A percentile compares a stretch with the other conserved stretches of the same genome.
Conservation (phyloP, 2,113 vertebrate genomes). For the Tragulus kanchil region DNA sequence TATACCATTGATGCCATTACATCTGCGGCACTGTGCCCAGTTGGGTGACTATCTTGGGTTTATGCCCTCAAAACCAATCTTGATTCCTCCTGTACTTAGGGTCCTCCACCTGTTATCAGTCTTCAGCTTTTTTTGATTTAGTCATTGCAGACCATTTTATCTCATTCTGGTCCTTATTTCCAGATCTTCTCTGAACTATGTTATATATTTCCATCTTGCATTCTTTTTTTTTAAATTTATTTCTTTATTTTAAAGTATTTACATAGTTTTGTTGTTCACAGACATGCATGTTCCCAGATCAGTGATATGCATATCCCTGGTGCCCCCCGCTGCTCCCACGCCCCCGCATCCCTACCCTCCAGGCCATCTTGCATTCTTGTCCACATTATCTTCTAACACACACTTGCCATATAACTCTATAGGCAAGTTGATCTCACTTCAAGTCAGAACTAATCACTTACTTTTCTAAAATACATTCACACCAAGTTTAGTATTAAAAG, state of each 20-base stretch:
- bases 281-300: no score
- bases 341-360: no score
- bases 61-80: background rate
- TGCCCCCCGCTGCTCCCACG: no score
- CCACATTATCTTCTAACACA: background rate
- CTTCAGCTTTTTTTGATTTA: background rate
- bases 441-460: conserved; percentile 11
- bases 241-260: no score
- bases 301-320: no score
- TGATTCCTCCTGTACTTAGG: background rate
- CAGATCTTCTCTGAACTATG: background rate
- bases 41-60: background rate
- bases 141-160: background rate
- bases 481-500: background rate
- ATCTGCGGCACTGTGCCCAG: background rate
- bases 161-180: background rate
- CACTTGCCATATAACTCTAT: background rate
- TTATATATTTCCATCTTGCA: background rate
- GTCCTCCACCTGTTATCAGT: background rate
- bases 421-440: background rate
- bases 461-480: background rate
- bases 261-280: no score
- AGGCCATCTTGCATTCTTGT: background rate
- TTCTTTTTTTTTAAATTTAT: no score
- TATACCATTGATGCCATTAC: background rate